A percentile compares a stretch with the other conserved stretches of the same genome.
phyloP scores from a whole-genome alignment of 2,797 vertebrate genomes.

The Eulemur coronatus region DNA sequence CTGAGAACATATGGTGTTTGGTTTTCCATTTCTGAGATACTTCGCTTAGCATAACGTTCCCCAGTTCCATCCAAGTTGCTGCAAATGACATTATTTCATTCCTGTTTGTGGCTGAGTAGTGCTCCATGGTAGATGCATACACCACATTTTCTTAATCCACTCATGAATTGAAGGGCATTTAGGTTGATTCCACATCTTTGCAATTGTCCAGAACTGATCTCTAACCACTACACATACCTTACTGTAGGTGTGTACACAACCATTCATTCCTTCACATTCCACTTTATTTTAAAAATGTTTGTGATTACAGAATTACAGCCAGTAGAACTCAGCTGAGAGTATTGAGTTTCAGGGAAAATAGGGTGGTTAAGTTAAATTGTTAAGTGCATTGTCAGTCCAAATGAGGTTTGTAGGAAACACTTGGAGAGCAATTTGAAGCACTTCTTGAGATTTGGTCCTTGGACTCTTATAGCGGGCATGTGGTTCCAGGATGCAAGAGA shows the following conservation, averaged over 20 bases:
- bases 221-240: not conserved
- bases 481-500: not conserved
- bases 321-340: not conserved
- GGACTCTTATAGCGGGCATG: not conserved
- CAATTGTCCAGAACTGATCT: not conserved
- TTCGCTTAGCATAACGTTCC: no score
- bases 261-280: not conserved
- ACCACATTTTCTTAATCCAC: no score
- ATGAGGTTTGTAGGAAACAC: not conserved
- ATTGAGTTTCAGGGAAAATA: not conserved
- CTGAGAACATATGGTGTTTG: no score
- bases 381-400: not conserved
- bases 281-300: constrained; percentile 31
- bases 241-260: not conserved
- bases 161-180: no score
- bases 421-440: not conserved
- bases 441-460: not conserved
- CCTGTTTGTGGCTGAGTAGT: no score
- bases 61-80: no score
- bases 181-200: no score
- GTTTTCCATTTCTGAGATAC: no score
- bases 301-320: not conserved
- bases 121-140: no score
- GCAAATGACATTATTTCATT: no score
- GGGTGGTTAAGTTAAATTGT: not conserved